Conservation (phyloP, 2,113 vertebrate genomes). For the Myrmecobius fasciatus region DNA sequence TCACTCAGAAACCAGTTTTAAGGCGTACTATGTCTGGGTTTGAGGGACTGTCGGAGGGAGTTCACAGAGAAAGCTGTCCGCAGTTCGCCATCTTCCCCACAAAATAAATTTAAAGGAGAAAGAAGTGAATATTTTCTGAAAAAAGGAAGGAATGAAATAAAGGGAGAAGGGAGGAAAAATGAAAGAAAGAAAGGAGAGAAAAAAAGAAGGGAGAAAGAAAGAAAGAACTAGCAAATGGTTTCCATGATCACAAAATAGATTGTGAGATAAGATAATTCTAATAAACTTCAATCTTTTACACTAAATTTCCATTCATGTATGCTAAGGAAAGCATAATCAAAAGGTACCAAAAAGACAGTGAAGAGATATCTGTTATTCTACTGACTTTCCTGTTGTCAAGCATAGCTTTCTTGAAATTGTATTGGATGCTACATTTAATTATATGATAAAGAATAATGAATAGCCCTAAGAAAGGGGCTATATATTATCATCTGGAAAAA, state of each 20-base stretch:
- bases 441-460: background rate
- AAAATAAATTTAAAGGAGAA: background rate
- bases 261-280: conserved; percentile 73
- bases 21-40: too few relatives aligned
- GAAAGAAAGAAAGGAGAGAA: background rate
- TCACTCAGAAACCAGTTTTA: too few relatives aligned
- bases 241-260: conserved; percentile 71
- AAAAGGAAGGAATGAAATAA: background rate
- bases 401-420: background rate
- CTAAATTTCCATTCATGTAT: conserved; percentile 70
- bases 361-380: background rate
- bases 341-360: conserved; percentile 64
- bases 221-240: background rate
- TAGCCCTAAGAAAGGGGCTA: background rate
- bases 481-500: background rate
- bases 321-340: conserved; percentile 62
- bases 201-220: too few relatives aligned
- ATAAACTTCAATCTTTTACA: conserved; percentile 75
- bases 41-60: too few relatives aligned
- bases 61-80: too few relatives aligned
- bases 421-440: background rate
- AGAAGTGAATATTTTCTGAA: background rate
- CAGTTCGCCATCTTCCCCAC: too few relatives aligned
- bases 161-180: background rate
- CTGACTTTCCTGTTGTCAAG: background rate